Percentiles rank a stretch among this genome's conserved stretches.
Conservation (phyloP, 2,797 vertebrate genomes). For the Odontamblyopus lacepedii region DNA sequence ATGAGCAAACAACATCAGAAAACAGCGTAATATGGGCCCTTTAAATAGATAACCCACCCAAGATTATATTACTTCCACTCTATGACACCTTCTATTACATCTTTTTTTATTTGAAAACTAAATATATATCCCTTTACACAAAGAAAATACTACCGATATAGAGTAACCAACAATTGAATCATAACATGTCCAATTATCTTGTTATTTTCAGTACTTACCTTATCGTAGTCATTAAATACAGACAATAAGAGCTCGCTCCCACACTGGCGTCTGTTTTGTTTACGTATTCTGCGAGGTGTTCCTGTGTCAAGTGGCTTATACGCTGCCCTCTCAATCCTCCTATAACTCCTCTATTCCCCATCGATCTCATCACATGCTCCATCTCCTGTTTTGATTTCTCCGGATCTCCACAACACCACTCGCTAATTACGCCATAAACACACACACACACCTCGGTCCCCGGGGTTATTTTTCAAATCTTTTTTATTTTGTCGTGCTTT, state of each 20-base stretch:
- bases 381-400: conserved; percentile 41
- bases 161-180: neutral
- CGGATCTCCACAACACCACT: conserved; percentile 41
- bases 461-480: conserved; percentile 61
- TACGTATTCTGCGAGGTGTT: conserved; percentile 48
- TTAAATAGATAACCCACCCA: too few relatives aligned
- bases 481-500: conserved; percentile 84
- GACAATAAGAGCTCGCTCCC: conserved; percentile 1
- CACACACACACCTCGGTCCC: conserved; percentile 27
- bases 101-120: neutral
- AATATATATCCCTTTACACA: neutral
- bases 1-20: too few relatives aligned
- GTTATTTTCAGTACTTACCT: neutral
- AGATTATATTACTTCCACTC: neutral
- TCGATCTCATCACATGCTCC: conserved; percentile 52
- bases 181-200: neutral
- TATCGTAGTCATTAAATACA: neutral
- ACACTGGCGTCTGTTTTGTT: conserved; percentile 55
- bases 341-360: conserved; percentile 49
- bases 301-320: conserved; percentile 36
- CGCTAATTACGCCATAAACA: conserved; percentile 49
- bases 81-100: neutral
- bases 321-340: conserved; percentile 38
- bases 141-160: neutral
- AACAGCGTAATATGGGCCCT: too few relatives aligned